phyloP scores from a whole-genome alignment of 2,797 vertebrate species.

The Amblyraja radiata region DNA sequence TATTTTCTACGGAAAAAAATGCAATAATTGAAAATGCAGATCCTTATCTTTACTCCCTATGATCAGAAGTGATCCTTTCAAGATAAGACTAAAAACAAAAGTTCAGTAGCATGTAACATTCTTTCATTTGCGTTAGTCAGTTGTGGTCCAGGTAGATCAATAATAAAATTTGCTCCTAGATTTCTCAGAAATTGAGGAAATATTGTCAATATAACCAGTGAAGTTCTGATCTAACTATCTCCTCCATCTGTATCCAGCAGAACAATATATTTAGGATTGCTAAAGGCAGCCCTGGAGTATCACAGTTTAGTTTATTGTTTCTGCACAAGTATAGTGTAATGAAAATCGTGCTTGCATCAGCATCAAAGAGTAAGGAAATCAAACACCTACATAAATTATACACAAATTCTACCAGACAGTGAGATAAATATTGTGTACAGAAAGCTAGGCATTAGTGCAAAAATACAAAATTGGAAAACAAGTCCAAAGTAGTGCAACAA shows the following conservation, averaged over 20 bases:
- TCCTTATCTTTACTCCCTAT: too few species aligned
- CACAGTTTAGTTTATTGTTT: background rate
- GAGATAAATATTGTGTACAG: too few species aligned
- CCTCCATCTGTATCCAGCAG: background rate
- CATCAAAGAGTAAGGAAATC: too few species aligned
- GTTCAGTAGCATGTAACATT: background rate
- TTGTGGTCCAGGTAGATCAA: background rate
- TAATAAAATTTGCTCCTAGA: background rate
- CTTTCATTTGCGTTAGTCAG: background rate
- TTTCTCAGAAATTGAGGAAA: background rate
- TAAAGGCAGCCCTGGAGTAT: background rate
- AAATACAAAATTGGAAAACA: too few species aligned
- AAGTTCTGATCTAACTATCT: background rate
- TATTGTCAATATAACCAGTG: background rate
- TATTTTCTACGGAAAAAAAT: too few species aligned
- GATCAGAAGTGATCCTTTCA: background rate
- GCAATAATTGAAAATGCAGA: too few species aligned
- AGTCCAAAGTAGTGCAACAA: too few species aligned
- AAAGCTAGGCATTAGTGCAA: too few species aligned
- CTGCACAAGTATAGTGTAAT: too few species aligned
- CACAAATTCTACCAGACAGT: too few species aligned
- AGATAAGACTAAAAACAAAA: background rate
- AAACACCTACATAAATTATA: too few species aligned
- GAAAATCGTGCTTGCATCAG: too few species aligned
- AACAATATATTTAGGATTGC: background rate